These are phyloP conservation scores for Epicauta chinensis DNA, from an alignment of 1,140 invertebrate species.

Conservation along the genomic window DNA sequence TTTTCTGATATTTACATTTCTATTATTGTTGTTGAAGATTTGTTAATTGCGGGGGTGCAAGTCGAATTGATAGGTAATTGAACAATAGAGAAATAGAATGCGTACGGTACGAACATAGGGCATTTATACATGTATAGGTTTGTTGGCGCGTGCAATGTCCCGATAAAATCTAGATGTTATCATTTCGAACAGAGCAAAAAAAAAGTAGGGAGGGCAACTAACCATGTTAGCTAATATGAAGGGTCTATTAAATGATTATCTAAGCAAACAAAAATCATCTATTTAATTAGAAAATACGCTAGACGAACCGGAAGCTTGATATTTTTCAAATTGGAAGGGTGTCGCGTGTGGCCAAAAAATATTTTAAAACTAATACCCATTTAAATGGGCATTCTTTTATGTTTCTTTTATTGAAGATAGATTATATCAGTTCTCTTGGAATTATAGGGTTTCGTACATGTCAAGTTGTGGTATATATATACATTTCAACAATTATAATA, in stretches of 20 bases:
- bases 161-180: slow-evolving; percentile 33
- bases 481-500: too few species aligned
- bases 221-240: slow-evolving; percentile 34
- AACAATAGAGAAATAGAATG: slow-evolving; percentile 20
- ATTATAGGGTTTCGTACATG: slow-evolving; percentile 19
- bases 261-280: slow-evolving; percentile 46
- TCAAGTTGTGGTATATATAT: background rate
- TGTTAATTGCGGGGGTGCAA: too few species aligned
- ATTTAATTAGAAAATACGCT: slow-evolving; percentile 42
- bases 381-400: slow-evolving; percentile 16
- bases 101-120: slow-evolving; percentile 12
- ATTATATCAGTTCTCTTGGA: slow-evolving; percentile 21
- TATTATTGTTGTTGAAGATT: too few species aligned
- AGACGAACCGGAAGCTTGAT: slow-evolving; percentile 36
- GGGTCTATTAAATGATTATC: slow-evolving; percentile 45
- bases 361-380: slow-evolving; percentile 22
- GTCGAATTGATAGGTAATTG: slow-evolving; percentile 6
- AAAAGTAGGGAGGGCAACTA: slow-evolving; percentile 34
- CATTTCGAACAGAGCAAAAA: too few species aligned
- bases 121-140: background rate
- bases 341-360: slow-evolving; percentile 31
- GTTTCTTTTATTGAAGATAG: background rate
- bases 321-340: slow-evolving; percentile 1
- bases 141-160: slow-evolving; percentile 27
- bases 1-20: too few species aligned